Conservation (phyloP, 64 coral and sea anemone species). For the Dendrophyllia cribrosa region DNA sequence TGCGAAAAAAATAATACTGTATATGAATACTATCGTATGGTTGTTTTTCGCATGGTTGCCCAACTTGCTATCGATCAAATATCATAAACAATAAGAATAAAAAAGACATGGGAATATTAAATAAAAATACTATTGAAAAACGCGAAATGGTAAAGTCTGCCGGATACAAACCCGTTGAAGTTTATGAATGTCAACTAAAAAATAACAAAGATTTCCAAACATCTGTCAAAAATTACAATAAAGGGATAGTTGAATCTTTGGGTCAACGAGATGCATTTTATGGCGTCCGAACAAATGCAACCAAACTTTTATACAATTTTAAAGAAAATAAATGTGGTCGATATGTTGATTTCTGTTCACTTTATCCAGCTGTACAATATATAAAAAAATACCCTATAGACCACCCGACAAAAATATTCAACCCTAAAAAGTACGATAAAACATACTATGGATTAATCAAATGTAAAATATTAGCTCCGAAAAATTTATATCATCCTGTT, state of each 20-base stretch:
- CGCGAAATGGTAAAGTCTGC: slow-evolving; percentile 14
- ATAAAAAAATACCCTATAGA: no score
- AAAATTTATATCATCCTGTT: no score
- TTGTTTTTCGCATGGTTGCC: slow-evolving; percentile 20
- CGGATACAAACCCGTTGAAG: slow-evolving; percentile 7
- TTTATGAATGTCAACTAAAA: slow-evolving; percentile 20
- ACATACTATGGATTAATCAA: no score
- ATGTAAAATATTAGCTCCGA: no score
- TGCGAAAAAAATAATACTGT: neutral
- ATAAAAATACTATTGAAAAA: slow-evolving; percentile 21
- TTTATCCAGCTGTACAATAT: no score
- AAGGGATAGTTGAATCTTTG: neutral
- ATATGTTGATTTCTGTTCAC: no score
- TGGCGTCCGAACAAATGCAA: no score
- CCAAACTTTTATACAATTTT: no score
- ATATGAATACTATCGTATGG: neutral
- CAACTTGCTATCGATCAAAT: slow-evolving; percentile 8
- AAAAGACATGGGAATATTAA: slow-evolving; percentile 1
- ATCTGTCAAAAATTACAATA: neutral
- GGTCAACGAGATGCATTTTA: no score
- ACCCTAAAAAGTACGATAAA: no score
- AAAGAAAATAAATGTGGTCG: no score
- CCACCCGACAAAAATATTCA: no score
- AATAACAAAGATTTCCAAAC: slow-evolving; percentile 16
- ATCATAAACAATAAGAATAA: slow-evolving; percentile 31